Evolutionary conservation across 2,888 invertebrate species (phyloP).

Genomic region (Coleophora deauratella): DNA sequence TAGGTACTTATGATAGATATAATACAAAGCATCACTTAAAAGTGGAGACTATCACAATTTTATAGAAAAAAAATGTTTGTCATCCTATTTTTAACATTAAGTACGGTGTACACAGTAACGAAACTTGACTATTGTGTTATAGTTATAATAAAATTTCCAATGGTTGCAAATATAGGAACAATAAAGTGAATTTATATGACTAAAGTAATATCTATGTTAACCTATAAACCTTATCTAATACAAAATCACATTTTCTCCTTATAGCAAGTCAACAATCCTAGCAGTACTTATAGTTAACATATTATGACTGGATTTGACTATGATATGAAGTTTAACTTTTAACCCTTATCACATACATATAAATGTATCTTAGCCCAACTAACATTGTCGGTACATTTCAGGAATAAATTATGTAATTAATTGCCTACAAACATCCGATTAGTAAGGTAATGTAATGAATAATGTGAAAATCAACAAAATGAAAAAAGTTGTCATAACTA

Average conservation of each 20-base stretch:
- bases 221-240: slow-evolving; percentile 37
- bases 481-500: too few relatives aligned
- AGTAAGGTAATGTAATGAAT: slow-evolving; percentile 24
- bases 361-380: slow-evolving; percentile 35
- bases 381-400: slow-evolving; percentile 42
- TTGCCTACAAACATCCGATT: slow-evolving; percentile 29
- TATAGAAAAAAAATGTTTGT: too few relatives aligned
- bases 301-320: slow-evolving; percentile 75
- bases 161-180: slow-evolving; percentile 61
- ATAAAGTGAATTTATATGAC: slow-evolving; percentile 42
- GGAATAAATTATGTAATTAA: slow-evolving; percentile 48
- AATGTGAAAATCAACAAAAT: too few relatives aligned
- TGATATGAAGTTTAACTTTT: slow-evolving; percentile 57
- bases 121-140: slow-evolving; percentile 45
- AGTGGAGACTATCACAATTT: slow-evolving; percentile 59
- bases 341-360: slow-evolving; percentile 68
- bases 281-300: slow-evolving; percentile 62
- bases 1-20: slow-evolving; percentile 46
- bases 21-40: slow-evolving; percentile 29
- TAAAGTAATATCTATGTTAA: slow-evolving; percentile 45
- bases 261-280: slow-evolving; percentile 37
- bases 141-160: slow-evolving; percentile 39
- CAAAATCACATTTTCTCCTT: slow-evolving; percentile 56
- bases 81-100: slow-evolving; percentile 33
- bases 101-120: slow-evolving; percentile 61